Evolutionary conservation across 2,888 invertebrate genomes (phyloP).

Genomic region (Apamea anceps): DNA sequence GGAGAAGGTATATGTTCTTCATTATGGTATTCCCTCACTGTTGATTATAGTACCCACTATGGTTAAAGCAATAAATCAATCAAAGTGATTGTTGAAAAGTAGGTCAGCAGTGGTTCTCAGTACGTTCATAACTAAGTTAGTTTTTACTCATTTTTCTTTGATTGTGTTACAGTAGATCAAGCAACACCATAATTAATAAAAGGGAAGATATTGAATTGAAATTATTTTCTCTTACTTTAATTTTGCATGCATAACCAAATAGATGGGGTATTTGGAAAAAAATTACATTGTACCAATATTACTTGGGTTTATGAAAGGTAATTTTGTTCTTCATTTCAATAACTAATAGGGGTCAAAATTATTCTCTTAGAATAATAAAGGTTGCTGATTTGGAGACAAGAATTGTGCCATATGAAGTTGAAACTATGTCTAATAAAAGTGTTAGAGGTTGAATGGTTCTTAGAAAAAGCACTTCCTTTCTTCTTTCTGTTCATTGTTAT

Average conservation of each 20-base stretch:
- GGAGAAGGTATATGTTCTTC: background rate
- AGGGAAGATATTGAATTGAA: too few relatives aligned
- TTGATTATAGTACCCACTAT: too few relatives aligned
- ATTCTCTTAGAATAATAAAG: background rate
- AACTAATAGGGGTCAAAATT: background rate
- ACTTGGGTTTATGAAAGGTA: background rate
- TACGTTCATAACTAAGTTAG: too few relatives aligned
- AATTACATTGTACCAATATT: background rate
- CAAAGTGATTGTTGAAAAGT: background rate
- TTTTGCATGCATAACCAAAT: background rate
- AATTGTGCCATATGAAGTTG: too few relatives aligned
- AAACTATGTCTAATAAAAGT: background rate
- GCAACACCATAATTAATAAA: background rate
- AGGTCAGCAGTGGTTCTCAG: background rate
- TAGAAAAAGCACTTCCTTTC: slow-evolving; percentile 24
- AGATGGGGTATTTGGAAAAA: background rate
- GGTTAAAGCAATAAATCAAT: background rate
- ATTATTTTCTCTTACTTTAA: background rate
- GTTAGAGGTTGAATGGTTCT: background rate
- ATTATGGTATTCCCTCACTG: background rate
- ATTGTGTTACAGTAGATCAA: background rate
- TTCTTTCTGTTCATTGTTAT: slow-evolving; percentile 30
- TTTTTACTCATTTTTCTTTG: background rate
- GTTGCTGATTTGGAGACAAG: background rate
- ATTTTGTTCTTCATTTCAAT: background rate